These are phyloP conservation scores for Cryptoblepharus egeriae DNA, from an alignment of 2,797 vertebrate species.

Conservation along the genomic window DNA sequence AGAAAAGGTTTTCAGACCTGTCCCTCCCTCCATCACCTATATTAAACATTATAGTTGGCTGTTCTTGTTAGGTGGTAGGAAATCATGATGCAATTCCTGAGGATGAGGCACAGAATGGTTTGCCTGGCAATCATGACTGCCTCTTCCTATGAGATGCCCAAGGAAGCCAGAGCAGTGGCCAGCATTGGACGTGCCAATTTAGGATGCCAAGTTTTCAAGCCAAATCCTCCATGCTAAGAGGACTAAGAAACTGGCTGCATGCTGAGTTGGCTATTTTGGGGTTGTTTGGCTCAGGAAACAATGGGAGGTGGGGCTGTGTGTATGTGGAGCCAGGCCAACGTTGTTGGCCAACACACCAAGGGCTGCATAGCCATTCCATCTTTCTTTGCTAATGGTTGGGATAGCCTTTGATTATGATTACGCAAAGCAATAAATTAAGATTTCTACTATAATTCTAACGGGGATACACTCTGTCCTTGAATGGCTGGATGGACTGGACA, in stretches of 20 bases:
- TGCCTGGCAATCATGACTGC: constrained; percentile 55
- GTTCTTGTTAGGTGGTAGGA: constrained; percentile 62
- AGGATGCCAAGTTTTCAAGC: constrained; percentile 42
- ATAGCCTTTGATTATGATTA: background rate
- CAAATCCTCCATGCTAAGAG: constrained; percentile 45
- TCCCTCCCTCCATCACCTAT: constrained; percentile 38
- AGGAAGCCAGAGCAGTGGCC: constrained; percentile 44
- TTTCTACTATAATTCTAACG: background rate
- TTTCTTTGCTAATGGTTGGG: background rate
- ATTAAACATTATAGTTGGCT: constrained; percentile 50
- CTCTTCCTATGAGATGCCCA: constrained; percentile 67
- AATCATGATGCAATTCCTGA: constrained; percentile 60
- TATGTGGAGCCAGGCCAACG: constrained; percentile 19
- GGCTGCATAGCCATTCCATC: background rate
- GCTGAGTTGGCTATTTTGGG: constrained; percentile 39
- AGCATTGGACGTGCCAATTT: constrained; percentile 41
- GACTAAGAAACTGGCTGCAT: constrained; percentile 35
- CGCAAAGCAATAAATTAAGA: background rate
- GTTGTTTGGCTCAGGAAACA: constrained; percentile 44
- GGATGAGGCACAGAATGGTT: constrained; percentile 52
- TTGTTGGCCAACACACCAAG: background rate
- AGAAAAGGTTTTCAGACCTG: constrained; percentile 37
- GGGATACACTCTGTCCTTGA: too few species aligned
- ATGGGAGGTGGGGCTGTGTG: constrained; percentile 11
- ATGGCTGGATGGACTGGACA: too few species aligned